Conservation (phyloP, 35 echinoderm and acorn worm species). For the Diadema setosum region DNA sequence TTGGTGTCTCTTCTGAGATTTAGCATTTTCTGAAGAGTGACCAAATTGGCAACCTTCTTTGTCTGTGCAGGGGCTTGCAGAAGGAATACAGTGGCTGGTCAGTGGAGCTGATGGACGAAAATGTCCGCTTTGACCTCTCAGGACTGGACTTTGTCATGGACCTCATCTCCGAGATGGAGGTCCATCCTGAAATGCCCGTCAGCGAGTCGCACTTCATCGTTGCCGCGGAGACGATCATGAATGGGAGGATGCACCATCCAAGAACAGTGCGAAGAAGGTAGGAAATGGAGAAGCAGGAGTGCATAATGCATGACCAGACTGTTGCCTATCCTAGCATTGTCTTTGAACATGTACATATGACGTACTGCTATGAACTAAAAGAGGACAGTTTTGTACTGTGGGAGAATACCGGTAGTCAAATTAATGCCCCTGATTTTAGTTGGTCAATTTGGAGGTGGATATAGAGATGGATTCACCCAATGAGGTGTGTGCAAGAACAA, state of each 20-base stretch:
- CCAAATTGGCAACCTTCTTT: no score
- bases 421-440: no score
- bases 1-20: background rate
- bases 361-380: no score
- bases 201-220: constrained; percentile 74
- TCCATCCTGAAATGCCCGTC: constrained; percentile 69
- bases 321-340: no score
- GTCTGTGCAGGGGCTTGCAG: constrained; percentile 26
- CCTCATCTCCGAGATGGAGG: constrained; percentile 81
- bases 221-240: constrained; percentile 73
- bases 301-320: no score
- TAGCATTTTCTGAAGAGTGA: background rate
- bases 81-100: constrained; percentile 65
- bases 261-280: constrained; percentile 1
- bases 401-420: no score
- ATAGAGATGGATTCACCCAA: no score
- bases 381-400: no score
- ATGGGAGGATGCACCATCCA: background rate
- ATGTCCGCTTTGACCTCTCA: constrained; percentile 74
- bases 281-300: background rate
- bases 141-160: constrained; percentile 91
- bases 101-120: constrained; percentile 65
- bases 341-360: no score
- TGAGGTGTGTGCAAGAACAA: no score
- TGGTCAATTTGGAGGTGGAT: no score